Conservation (phyloP, 1,140 invertebrate genomes). For the Zophobas morio region DNA sequence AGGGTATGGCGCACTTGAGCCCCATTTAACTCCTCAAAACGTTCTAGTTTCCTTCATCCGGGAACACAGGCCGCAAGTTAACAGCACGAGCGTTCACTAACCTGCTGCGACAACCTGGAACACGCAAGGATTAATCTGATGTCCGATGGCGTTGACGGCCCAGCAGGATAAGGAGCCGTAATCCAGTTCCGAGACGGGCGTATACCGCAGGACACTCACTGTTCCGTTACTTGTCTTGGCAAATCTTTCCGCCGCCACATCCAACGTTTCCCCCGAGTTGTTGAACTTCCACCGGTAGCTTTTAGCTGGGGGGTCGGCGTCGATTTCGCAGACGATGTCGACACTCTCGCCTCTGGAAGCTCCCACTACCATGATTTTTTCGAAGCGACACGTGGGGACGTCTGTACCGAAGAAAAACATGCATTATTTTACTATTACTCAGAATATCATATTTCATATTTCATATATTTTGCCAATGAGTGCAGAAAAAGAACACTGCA, state of each 20-base stretch:
- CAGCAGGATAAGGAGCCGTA: constrained; percentile 87
- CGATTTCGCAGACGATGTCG: constrained; percentile 88
- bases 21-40: no score
- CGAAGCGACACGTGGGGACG: constrained; percentile 84
- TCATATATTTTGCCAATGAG: no score
- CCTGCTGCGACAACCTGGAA: constrained; percentile 79
- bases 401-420: constrained; percentile 71
- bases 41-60: no score
- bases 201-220: constrained; percentile 78
- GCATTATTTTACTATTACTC: neutral
- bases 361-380: constrained; percentile 84
- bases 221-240: constrained; percentile 76
- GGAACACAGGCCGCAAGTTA: no score
- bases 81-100: constrained; percentile 33
- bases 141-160: constrained; percentile 86
- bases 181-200: constrained; percentile 80
- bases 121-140: constrained; percentile 86
- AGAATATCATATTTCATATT: no score
- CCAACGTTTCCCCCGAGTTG: constrained; percentile 86
- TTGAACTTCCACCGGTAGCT: constrained; percentile 94
- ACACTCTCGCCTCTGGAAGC: constrained; percentile 87
- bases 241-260: constrained; percentile 81
- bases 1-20: no score
- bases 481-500: no score
- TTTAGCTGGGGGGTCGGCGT: constrained; percentile 87